Base-by-base conservation (phyloP, 2,888 invertebrate species). In the Xanthia icteritia region DNA sequence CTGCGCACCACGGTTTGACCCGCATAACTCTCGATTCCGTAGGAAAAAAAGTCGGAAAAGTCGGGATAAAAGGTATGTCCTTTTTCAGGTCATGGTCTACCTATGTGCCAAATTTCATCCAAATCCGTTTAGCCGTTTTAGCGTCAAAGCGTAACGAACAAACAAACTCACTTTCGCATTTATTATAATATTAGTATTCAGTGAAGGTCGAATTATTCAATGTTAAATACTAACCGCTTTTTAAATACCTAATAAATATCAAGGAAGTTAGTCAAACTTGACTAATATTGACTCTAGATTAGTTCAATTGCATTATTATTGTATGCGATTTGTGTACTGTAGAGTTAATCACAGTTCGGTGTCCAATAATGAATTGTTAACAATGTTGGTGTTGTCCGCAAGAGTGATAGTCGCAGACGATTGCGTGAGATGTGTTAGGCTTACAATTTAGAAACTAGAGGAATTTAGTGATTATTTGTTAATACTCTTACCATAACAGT, bases 281-380 rank as follows among this genome's bases (percentile, higher is more conserved):
- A 27, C 1, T 63, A 77, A 27, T 51, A 80, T 56, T 48, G 48
- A 58, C 23, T 36, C 17, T 45, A 17, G 42, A 54, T 51, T 60
- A 27, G 3, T 51, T 45, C 23, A 45, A 27, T 36, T 17, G 42
- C 48, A 51, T 78, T 42, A 76, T 54, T 76, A 82, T 65, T 79
- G 58, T 45, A 82, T n/a, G 51, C 23, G 13, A 63, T 75, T 20
- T 65, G 36, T 76, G 36, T 82, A 1, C 20, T 39, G 27, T 48
- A 23, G n/a, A 39, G n/a, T 79, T 60, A 83, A 72, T 68, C 72
- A 72, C 67, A 65, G 67, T 79, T 83, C 67, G 31, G 31, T 36
- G n/a, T 36, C 17, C 15, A 73, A 48, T 60, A 60, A 42, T 84
- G 65, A 68, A 79, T 84, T 58, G 60, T 56, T 84, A 83, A 80